These are phyloP conservation scores for Protomyctophum bolini DNA, from an alignment of 2,113 vertebrate species.

Conservation along the genomic window DNA sequence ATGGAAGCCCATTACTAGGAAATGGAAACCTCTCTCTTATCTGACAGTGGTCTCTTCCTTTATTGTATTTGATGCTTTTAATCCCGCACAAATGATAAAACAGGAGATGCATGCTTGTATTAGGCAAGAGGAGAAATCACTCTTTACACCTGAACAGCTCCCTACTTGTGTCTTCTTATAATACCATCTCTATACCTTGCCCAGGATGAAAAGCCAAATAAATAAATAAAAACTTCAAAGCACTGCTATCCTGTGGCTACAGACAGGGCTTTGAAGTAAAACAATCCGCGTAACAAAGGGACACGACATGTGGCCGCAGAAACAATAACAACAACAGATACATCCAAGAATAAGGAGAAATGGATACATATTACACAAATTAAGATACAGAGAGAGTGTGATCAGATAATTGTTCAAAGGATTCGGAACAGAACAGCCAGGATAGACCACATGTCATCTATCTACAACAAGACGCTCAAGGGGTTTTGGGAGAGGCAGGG, in stretches of 20 bases:
- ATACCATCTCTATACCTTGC: constrained; percentile 60
- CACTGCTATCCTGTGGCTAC: constrained; percentile 47
- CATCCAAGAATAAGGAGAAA: constrained; percentile 45
- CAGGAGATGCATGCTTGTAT: constrained; percentile 51
- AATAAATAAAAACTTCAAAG: constrained; percentile 67
- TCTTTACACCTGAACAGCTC: constrained; percentile 42
- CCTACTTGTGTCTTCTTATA: constrained; percentile 75
- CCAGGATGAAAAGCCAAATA: constrained; percentile 62
- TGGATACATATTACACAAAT: constrained; percentile 28
- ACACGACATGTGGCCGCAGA: constrained; percentile 32
- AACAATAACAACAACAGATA: constrained; percentile 31
- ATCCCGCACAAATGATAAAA: constrained; percentile 53
- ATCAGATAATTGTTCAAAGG: constrained; percentile 38
- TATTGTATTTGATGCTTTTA: constrained; percentile 43
- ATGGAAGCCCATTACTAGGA: constrained; percentile 3
- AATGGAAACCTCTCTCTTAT: constrained; percentile 39
- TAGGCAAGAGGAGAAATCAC: constrained; percentile 42
- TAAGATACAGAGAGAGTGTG: constrained; percentile 45
- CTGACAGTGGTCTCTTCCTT: constrained; percentile 43
- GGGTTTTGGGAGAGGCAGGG: constrained; percentile 38
- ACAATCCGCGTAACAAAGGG: constrained; percentile 52
- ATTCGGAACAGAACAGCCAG: constrained; percentile 42
- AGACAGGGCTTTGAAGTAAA: constrained; percentile 72
- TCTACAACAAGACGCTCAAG: constrained; percentile 52
- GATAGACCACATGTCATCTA: constrained; percentile 38